Evolutionary conservation across 2,888 invertebrate species (phyloP).

Genomic region (Bombylius major): DNA sequence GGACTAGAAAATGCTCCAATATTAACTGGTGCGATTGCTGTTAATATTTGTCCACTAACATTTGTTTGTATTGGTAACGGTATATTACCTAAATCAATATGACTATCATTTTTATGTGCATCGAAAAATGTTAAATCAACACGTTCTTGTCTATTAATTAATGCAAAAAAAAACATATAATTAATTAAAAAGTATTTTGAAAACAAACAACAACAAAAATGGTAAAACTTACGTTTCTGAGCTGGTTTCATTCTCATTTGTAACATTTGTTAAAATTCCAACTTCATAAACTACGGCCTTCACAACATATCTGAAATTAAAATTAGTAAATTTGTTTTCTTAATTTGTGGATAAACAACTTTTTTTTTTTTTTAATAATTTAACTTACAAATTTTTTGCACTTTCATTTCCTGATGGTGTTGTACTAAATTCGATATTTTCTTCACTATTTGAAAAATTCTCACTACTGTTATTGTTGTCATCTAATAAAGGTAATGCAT

Average conservation of each 20-base stretch:
- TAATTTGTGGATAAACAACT: neutral
- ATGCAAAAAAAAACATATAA: neutral
- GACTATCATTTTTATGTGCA: constrained; percentile 37
- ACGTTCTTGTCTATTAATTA: constrained; percentile 38
- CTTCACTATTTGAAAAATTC: neutral
- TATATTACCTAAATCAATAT: constrained; percentile 41
- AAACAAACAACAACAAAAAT: too few species aligned
- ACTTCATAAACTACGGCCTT: constrained; percentile 47
- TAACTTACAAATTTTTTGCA: neutral
- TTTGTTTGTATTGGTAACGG: constrained; percentile 44
- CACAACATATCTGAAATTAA: constrained; percentile 39
- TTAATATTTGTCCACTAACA: constrained; percentile 40
- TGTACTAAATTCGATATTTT: neutral
- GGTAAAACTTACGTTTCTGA: constrained; percentile 16
- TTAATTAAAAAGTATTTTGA: neutral
- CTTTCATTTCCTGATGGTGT: neutral
- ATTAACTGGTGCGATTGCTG: constrained; percentile 40
- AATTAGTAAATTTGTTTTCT: neutral
- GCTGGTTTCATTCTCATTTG: constrained; percentile 33
- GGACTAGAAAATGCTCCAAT: constrained; percentile 36
- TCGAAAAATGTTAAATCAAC: constrained; percentile 43
- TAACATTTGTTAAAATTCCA: constrained; percentile 44
- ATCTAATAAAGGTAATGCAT: neutral
- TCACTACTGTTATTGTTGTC: neutral
- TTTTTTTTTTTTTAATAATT: neutral